These are phyloP conservation scores for Suncus etruscus DNA, from an alignment of 2,113 vertebrate genomes.

Conservation along the genomic window DNA sequence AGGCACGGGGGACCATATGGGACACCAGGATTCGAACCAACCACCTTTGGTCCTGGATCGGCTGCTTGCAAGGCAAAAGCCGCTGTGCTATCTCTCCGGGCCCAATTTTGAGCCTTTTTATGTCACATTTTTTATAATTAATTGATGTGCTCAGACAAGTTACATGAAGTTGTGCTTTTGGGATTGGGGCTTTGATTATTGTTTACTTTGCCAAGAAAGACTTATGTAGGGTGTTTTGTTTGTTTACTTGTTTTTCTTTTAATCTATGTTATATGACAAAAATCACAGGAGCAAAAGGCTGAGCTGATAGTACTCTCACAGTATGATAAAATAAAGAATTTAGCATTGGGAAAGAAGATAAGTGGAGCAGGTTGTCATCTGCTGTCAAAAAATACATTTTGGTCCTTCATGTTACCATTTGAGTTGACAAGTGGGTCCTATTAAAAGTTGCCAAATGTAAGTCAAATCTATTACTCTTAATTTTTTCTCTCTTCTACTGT, in stretches of 20 bases:
- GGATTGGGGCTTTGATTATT: not conserved
- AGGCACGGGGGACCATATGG: too few relatives aligned
- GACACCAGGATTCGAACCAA: too few relatives aligned
- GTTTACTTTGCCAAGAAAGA: not conserved
- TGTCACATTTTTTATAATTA: not conserved
- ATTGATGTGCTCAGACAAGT: not conserved
- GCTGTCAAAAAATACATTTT: not conserved
- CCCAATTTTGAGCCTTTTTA: slow-evolving; percentile 13
- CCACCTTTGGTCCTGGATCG: too few relatives aligned
- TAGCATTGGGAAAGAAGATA: not conserved
- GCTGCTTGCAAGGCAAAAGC: too few relatives aligned
- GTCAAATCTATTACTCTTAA: not conserved
- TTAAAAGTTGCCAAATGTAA: not conserved
- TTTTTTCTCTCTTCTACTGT: not conserved
- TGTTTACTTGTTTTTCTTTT: not conserved
- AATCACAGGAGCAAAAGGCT: not conserved
- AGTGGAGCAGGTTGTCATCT: not conserved
- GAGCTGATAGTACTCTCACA: not conserved
- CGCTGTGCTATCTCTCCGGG: too few relatives aligned
- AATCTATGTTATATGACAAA: not conserved
- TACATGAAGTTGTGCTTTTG: slow-evolving; percentile 3
- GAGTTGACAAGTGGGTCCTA: not conserved
- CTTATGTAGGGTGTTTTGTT: not conserved
- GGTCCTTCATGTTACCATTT: not conserved
- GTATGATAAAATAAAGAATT: not conserved